These are phyloP conservation scores for Scaptomyza caliginosa DNA, from an alignment of 2,888 invertebrate species.

Conservation along the genomic window DNA sequence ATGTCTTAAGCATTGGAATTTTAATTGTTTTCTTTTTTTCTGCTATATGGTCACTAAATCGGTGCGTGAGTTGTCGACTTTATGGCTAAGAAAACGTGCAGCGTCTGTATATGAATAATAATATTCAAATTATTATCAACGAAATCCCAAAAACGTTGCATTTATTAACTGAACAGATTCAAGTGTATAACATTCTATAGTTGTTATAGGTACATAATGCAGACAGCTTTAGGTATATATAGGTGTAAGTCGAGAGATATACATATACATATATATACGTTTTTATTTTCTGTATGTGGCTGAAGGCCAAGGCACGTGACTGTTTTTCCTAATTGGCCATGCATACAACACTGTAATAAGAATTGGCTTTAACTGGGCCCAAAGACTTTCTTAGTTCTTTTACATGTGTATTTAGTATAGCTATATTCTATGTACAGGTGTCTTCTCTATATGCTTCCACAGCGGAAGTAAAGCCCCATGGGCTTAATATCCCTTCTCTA, in stretches of 20 bases:
- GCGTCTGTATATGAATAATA: constrained; percentile 71
- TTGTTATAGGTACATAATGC: neutral
- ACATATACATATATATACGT: constrained; percentile 27
- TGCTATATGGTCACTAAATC: constrained; percentile 50
- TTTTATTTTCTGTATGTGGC: constrained; percentile 1
- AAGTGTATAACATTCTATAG: constrained; percentile 11
- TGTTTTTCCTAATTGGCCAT: constrained; percentile 66
- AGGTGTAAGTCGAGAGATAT: constrained; percentile 44
- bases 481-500: constrained; percentile 3
- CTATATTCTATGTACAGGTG: neutral
- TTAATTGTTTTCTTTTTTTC: constrained; percentile 46
- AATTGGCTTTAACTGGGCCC: constrained; percentile 15
- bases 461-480: constrained; percentile 59
- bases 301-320: constrained; percentile 63
- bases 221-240: constrained; percentile 2
- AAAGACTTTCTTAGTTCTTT: neutral
- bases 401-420: neutral
- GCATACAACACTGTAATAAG: constrained; percentile 53
- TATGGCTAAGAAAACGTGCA: constrained; percentile 60
- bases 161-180: constrained; percentile 17
- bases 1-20: constrained; percentile 53
- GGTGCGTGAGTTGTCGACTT: constrained; percentile 54
- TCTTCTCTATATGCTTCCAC: constrained; percentile 2
- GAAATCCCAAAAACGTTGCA: constrained; percentile 33
- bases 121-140: constrained; percentile 66